phyloP scores from a whole-genome alignment of 1,140 invertebrate genomes.

The Leptopilina clavipes region DNA sequence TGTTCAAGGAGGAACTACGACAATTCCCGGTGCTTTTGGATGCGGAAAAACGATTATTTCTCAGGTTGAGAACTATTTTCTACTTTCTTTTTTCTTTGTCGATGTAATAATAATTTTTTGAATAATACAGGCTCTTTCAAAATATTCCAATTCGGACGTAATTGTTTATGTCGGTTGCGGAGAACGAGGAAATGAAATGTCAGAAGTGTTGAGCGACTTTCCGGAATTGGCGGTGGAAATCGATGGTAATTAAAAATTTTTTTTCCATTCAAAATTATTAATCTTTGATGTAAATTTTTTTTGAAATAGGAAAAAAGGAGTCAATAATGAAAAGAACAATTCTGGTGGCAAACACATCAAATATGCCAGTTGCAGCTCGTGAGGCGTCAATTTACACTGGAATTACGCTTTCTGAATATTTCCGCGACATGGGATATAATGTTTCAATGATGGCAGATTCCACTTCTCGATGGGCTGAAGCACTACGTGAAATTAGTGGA shows the following conservation, averaged over 20 bases:
- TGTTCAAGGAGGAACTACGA: conserved; percentile 99
- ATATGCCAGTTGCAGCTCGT: conserved; percentile 99
- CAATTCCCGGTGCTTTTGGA: conserved; percentile 98
- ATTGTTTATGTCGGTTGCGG: conserved; percentile 99
- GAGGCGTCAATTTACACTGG: conserved; percentile 99
- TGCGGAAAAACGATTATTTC: conserved; percentile 99
- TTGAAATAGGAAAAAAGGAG: conserved; percentile 80
- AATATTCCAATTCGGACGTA: conserved; percentile 99
- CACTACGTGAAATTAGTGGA: conserved; percentile 99
- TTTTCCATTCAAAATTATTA: no score
- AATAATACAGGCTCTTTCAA: conserved; percentile 89
- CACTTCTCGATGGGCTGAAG: conserved; percentile 99
- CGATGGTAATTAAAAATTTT: conserved; percentile 79
- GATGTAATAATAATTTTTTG: neutral
- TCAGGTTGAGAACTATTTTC: conserved; percentile 78
- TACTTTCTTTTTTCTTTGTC: neutral
- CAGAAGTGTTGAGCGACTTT: conserved; percentile 97
- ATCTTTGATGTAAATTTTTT: neutral
- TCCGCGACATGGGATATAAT: conserved; percentile 99
- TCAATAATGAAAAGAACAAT: conserved; percentile 99
- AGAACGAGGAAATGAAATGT: conserved; percentile 90
- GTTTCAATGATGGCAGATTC: conserved; percentile 99
- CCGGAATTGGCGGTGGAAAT: conserved; percentile 98
- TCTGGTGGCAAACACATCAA: conserved; percentile 99
- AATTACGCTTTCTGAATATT: conserved; percentile 99